Conservation (phyloP, 2,797 vertebrate species). For the Echiichthys vipera region DNA sequence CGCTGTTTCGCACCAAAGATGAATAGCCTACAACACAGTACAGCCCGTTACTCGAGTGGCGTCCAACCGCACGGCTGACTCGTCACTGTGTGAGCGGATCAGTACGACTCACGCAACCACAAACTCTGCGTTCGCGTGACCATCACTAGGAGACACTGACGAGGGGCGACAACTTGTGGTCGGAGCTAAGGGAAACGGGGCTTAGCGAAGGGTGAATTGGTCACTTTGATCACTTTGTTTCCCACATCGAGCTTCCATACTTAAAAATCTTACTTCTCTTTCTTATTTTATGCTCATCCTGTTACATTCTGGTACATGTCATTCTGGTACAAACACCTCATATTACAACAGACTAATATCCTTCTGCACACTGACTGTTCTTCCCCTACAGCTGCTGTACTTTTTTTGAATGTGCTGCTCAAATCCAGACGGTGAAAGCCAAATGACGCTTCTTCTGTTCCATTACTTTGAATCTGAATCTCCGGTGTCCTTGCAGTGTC, state of each 20-base stretch:
- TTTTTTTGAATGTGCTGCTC: slow-evolving; percentile 21
- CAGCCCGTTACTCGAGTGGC: too few species aligned
- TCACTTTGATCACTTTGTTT: slow-evolving; percentile 14
- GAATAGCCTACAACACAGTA: too few species aligned
- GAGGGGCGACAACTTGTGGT: too few species aligned
- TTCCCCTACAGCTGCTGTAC: slow-evolving; percentile 48
- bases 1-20: too few species aligned
- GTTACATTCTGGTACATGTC: slow-evolving; percentile 5
- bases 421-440: slow-evolving; percentile 15
- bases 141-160: too few species aligned
- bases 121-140: too few species aligned
- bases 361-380: slow-evolving; percentile 28
- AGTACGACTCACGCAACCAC: too few species aligned
- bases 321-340: slow-evolving; percentile 29
- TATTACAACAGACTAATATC: slow-evolving; percentile 37
- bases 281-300: slow-evolving; percentile 5
- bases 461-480: slow-evolving; percentile 21
- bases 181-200: neutral
- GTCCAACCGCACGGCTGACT: too few species aligned
- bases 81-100: too few species aligned
- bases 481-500: slow-evolving; percentile 6
- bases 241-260: neutral
- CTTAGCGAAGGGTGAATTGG: neutral
- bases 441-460: slow-evolving; percentile 17
- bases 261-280: neutral